A percentile compares a stretch with the other conserved stretches of the same genome.
Conservation (phyloP, 2,888 invertebrate species). For the Lithophane semibrunnea region DNA sequence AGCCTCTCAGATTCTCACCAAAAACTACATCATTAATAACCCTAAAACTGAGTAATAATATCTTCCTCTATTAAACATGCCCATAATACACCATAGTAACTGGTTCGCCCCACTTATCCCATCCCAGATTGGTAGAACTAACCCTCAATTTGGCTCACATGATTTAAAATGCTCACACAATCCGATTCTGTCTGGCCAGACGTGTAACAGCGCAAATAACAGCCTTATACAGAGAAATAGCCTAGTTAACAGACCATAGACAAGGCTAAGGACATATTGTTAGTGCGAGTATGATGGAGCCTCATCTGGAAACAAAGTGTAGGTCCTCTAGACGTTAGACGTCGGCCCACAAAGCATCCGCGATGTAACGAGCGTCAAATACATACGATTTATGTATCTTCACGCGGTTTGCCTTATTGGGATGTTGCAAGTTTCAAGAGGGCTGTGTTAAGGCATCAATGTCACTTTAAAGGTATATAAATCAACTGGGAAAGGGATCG, state of each 20-base stretch:
- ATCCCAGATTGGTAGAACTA: slow-evolving; percentile 21
- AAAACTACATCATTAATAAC: neutral
- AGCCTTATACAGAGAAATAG: slow-evolving; percentile 62
- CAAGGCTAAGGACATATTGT: slow-evolving; percentile 71
- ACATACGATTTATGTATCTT: slow-evolving; percentile 54
- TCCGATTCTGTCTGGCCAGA: slow-evolving; percentile 46
- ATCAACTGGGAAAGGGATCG: too few species aligned
- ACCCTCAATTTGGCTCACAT: slow-evolving; percentile 60
- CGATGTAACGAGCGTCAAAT: slow-evolving; percentile 62
- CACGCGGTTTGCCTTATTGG: slow-evolving; percentile 44
- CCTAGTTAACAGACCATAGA: slow-evolving; percentile 56
- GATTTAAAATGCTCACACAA: slow-evolving; percentile 61
- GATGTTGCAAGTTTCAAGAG: slow-evolving; percentile 12
- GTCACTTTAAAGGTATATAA: slow-evolving; percentile 2
- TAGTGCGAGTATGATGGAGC: slow-evolving; percentile 71
- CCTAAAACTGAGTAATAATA: neutral
- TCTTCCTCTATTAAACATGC: slow-evolving; percentile 11
- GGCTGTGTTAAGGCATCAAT: slow-evolving; percentile 18
- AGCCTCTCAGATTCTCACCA: neutral
- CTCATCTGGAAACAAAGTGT: slow-evolving; percentile 77
- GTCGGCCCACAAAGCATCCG: slow-evolving; percentile 42
- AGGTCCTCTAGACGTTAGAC: slow-evolving; percentile 17
- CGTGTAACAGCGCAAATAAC: slow-evolving; percentile 63
- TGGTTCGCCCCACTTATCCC: neutral
- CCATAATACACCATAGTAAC: slow-evolving; percentile 2